Evolutionary conservation across 2,797 vertebrate species (phyloP), one percentile per base, ranked within the genome.

Genomic region (Typhlichthys subterraneus): DNA sequence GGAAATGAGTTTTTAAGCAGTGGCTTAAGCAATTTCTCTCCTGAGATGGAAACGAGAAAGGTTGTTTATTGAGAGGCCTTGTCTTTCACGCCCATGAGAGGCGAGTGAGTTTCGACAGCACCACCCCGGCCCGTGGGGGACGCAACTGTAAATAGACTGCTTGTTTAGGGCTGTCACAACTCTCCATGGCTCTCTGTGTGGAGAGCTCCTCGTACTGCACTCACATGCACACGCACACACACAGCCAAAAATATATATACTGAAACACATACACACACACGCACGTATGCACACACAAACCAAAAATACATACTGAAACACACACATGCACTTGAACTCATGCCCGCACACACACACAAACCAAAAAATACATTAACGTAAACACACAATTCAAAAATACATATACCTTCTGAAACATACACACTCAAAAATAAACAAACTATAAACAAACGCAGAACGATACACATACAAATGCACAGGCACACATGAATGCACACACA

Each of bases 111-210:
- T 66, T 70, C 61, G 62, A 23, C 59, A 45, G 73, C 19, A 64
- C 23, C 61, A 56, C 57, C 48, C 66, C 63, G 33, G 60, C 60
- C 73, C 77, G 73, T 69, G 63, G 31, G 65, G 79, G 63, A 77
- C 50, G 47, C 64, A 65, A 48, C 77, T 83, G 82, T 80, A 89
- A 91, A 88, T 84, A 89, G 77, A 62, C 75, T 55, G 47, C 63
- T 72, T 69, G 47, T 76, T 67, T 61, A 73, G 70, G 75, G 58
- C 73, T 74, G 75, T 75, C 81, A 79, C 49, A 10, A 69, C 64
- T 80, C 67, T 68, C 73, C 69, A 14, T 59, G 62, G 59, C 48
- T 53, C 57, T 74, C 54, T 59, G 65, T 76, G 67, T 66, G 74
- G 67, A 69, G 75, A 78, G 52, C 52, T 53, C 57, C 51, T n/a